Base-by-base conservation (phyloP, 2,113 vertebrate genomes). In the Antidorcas marsupialis region DNA sequence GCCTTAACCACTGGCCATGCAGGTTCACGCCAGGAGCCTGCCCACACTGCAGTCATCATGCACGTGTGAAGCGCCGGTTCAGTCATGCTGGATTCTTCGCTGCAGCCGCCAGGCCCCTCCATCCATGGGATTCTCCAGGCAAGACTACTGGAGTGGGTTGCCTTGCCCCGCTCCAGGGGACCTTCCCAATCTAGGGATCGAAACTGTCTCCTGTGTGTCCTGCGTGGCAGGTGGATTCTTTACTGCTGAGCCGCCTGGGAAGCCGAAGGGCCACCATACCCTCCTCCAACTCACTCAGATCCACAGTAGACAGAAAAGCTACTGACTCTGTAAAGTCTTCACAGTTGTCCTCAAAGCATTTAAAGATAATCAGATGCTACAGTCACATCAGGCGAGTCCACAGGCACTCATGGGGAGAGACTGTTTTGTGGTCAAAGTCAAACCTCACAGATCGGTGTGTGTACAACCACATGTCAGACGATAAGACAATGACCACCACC, bases 291-390 rank as follows among this genome's bases (percentile, higher is more conserved):
- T 52, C 84, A 43, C 87, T 88, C 1, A 88, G 33, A 30, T 28
- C 53, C 62, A 62, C 3, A 30, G 15, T 50, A 71, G 60, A 78
- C 30, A 39, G 86, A 39, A 64, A 30, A 82, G 52, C 74, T 25
- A 9, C 30, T 5, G 60, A 43, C 33, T 14, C 57, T 47, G 50
- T 39, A 9, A 96, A 7, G 52, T 14, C 60, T 92, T 43, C 30
- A n/a, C 53, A 43, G 55, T 45, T 7, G 1, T 13, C n/a, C 76
- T 47, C 55, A 27, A 50, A 64, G 25, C n/a, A 79, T 23, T 87
- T 74, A 10, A 52, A 97, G 81, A 47, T 81, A 89, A 94, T 43
- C 28, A 76, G 39, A 53, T 60, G 62, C 39, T 47, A 57, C 14
- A 27, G 19, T 94, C 81, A 21, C n/a, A 36, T 21, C 71, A 45